Percentiles rank a stretch among this genome's conserved stretches.
Conservation (phyloP, 2,888 invertebrate species). For the Thymelicus acteon region DNA sequence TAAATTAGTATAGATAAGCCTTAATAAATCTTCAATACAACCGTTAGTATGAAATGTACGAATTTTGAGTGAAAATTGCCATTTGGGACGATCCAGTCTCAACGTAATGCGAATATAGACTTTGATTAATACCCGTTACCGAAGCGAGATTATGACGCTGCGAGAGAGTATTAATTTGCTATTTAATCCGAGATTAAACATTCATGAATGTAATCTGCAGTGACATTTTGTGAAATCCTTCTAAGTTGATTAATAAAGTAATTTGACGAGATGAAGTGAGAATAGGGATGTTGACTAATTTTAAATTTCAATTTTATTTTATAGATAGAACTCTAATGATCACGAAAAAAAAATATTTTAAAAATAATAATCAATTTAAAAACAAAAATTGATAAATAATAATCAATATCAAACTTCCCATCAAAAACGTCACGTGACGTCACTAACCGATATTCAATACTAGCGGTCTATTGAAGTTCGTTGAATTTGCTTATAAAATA, state of each 20-base stretch:
- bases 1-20: too few species aligned
- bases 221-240: background rate
- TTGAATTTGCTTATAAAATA: too few species aligned
- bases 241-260: background rate
- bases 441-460: too few species aligned
- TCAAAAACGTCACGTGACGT: too few species aligned
- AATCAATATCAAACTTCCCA: too few species aligned
- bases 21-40: background rate
- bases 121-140: conserved; percentile 1
- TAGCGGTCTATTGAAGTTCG: too few species aligned
- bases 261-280: background rate
- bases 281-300: too few species aligned
- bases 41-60: background rate
- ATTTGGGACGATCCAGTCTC: background rate
- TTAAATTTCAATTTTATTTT: too few species aligned
- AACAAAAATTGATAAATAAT: too few species aligned
- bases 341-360: too few species aligned
- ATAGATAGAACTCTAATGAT: too few species aligned
- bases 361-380: too few species aligned
- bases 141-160: conserved; percentile 8
- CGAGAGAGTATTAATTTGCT: conserved; percentile 2
- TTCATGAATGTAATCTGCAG: background rate
- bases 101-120: background rate
- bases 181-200: background rate
- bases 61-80: background rate